Evolutionary conservation across 2,888 invertebrate genomes (phyloP).

Genomic region (Theodoxus fluviatilis): DNA sequence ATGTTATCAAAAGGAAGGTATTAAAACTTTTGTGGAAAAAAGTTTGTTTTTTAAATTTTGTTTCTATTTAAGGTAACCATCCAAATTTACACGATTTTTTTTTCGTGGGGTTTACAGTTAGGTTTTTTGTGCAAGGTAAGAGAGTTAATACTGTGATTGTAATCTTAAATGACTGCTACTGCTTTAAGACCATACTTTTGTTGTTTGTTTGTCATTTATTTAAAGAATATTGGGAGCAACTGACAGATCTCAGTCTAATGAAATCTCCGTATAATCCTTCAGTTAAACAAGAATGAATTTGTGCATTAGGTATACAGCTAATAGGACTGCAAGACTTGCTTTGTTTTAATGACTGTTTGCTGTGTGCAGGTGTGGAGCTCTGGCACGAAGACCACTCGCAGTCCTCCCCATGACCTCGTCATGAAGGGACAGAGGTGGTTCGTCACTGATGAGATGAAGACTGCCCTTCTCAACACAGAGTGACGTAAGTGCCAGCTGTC

Average conservation of each 20-base stretch:
- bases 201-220: too few species aligned
- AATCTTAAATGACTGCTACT: neutral
- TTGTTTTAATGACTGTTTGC: conserved; percentile 21
- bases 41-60: too few species aligned
- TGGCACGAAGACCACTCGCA: conserved; percentile 82
- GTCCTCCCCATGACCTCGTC: conserved; percentile 86
- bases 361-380: conserved; percentile 80
- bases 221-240: too few species aligned
- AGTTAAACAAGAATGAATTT: conserved; percentile 3
- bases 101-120: too few species aligned
- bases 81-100: too few species aligned
- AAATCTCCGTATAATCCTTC: too few species aligned
- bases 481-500: conserved; percentile 71
- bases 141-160: neutral
- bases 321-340: neutral
- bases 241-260: too few species aligned
- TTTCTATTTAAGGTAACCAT: too few species aligned
- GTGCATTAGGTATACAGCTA: neutral
- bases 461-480: conserved; percentile 80
- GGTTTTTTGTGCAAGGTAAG: too few species aligned
- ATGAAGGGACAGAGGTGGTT: conserved; percentile 96
- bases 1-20: too few species aligned
- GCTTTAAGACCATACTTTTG: neutral
- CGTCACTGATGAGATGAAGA: conserved; percentile 80
- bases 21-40: too few species aligned